These are phyloP conservation scores for Phrynocephalus vlangalii DNA, from an alignment of 2,797 vertebrate genomes.

Conservation along the genomic window DNA sequence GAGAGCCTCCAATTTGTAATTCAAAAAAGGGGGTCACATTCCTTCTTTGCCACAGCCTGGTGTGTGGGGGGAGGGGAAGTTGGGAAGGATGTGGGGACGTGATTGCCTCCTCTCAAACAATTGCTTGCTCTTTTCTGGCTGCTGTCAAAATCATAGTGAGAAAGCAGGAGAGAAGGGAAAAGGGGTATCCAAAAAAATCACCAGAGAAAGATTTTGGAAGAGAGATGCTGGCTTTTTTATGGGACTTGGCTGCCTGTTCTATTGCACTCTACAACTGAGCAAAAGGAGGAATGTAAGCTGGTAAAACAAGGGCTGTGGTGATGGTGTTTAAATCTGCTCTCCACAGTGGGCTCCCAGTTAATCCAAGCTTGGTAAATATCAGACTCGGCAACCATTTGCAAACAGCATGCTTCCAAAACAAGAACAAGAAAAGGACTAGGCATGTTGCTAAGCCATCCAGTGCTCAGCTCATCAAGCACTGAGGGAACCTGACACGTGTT, in stretches of 20 bases:
- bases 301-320: not conserved
- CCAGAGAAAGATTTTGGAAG: too few species aligned
- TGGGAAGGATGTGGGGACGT: not conserved
- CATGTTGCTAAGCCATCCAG: not conserved
- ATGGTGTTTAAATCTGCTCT: not conserved
- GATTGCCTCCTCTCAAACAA: not conserved
- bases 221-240: not conserved
- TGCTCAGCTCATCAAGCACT: not conserved
- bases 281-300: slow-evolving; percentile 9
- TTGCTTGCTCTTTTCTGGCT: not conserved
- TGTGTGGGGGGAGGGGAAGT: not conserved
- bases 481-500: not conserved
- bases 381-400: not conserved
- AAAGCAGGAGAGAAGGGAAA: too few species aligned
- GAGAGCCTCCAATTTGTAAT: slow-evolving; percentile 36
- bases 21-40: slow-evolving; percentile 36
- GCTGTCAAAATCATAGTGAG: not conserved
- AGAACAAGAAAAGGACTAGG: not conserved
- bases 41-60: slow-evolving; percentile 19
- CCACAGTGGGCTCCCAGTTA: not conserved
- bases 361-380: slow-evolving; percentile 12
- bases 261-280: not conserved
- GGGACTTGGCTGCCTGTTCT: not conserved
- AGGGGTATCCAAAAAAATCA: not conserved
- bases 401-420: not conserved